Conservation (phyloP, 1,140 invertebrate species). For the Branchinecta lindahli region DNA sequence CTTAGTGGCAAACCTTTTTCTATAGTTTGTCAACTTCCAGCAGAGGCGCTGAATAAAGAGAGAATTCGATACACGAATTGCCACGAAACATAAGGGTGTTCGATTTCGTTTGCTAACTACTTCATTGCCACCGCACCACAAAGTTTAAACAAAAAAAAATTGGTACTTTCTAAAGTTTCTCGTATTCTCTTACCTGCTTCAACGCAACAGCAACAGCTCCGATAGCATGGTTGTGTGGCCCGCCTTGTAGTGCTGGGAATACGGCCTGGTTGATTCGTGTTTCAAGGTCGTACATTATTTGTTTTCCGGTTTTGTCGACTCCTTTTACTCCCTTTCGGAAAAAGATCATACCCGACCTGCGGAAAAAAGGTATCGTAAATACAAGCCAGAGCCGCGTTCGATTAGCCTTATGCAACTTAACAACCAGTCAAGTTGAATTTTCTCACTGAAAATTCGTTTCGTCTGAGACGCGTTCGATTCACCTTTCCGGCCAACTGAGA, state of each 20-base stretch:
- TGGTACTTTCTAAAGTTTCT: too few species aligned
- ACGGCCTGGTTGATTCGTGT: slow-evolving; percentile 47
- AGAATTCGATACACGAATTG: too few species aligned
- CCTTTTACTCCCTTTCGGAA: slow-evolving; percentile 38
- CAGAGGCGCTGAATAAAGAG: too few species aligned
- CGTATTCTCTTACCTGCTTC: slow-evolving; percentile 27
- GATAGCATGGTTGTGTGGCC: slow-evolving; percentile 53
- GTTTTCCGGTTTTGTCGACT: slow-evolving; percentile 37
- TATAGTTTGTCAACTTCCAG: too few species aligned
- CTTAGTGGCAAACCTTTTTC: too few species aligned
- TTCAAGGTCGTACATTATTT: slow-evolving; percentile 45
- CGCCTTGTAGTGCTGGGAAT: slow-evolving; percentile 54
- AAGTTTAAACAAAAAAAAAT: too few species aligned
- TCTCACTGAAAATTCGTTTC: neutral
- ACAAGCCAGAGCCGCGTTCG: neutral
- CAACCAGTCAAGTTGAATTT: neutral
- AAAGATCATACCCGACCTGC: slow-evolving; percentile 40
- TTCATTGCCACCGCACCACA: too few species aligned
- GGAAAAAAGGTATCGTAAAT: slow-evolving; percentile 13
- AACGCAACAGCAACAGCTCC: slow-evolving; percentile 38
- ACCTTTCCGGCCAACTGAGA: too few species aligned
- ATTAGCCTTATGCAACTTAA: neutral
- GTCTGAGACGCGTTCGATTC: too few species aligned
- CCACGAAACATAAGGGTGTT: too few species aligned
- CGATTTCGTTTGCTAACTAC: too few species aligned